A percentile compares a stretch with the other conserved stretches of the same genome.
Conservation (phyloP, 2,113 vertebrate genomes). For the Leucopsar rothschildi region DNA sequence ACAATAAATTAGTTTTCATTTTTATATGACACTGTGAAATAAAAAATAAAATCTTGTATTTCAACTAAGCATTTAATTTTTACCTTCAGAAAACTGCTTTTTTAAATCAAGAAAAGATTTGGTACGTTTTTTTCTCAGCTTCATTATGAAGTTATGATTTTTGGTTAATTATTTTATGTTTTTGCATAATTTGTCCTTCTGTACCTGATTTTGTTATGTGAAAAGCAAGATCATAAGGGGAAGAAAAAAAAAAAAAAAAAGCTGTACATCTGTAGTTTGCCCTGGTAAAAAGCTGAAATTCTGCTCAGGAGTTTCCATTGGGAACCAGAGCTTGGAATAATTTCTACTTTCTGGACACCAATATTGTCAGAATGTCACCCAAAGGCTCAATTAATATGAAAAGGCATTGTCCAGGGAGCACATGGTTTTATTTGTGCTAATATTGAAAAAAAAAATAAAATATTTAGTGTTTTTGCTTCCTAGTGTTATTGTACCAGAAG, state of each 20-base stretch:
- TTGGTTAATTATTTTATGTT: neutral
- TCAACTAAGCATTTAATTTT: neutral
- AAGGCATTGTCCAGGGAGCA: neutral
- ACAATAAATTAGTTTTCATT: neutral
- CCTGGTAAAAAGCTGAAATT: too few species aligned
- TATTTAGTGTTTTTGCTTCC: neutral
- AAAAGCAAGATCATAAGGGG: neutral
- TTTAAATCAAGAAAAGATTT: neutral
- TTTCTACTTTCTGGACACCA: neutral
- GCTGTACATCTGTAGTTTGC: neutral
- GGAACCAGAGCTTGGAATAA: neutral
- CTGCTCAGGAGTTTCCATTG: rapidly evolving
- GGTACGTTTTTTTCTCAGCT: neutral
- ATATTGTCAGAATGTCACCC: neutral
- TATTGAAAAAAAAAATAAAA: neutral
- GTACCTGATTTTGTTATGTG: neutral
- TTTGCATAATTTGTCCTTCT: neutral
- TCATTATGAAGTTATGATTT: rapidly evolving
- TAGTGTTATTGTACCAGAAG: neutral
- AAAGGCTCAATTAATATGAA: neutral
- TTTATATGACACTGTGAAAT: neutral
- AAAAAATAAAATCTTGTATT: neutral
- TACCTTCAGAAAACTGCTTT: neutral
- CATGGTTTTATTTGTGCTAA: neutral
- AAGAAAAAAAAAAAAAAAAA: neutral